Evolutionary conservation across 2,888 invertebrate genomes (phyloP), one percentile per base, ranked within the genome.

Genomic region (Pycnomerus fuliginosus): DNA sequence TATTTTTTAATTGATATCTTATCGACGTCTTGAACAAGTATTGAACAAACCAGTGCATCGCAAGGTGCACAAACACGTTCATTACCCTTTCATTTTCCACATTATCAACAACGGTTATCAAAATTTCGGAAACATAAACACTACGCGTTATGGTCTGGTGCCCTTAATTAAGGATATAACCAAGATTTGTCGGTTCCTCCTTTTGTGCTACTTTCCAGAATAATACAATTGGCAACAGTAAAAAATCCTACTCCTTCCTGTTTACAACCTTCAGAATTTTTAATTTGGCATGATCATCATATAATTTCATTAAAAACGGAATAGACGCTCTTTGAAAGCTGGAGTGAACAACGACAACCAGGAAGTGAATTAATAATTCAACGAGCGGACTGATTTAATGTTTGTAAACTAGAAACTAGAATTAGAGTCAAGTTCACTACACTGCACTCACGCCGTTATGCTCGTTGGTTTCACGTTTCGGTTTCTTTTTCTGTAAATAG

Each of bases 401-500:
- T 52, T 50, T 45, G 44, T 55, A 48, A 53, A 56, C 50, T 54
- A 57, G 55, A 52, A 57, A 57, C 50, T 56, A 50, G 55, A 56
- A 58, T 51, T 53, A 49, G 54, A 55, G 56, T 55, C 56, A 55
- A 58, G 59, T 57, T 59, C 58, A 54, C 48, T 48, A 51, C 46
- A 38, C 41, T 33, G 43, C 41, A 45, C 45, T 49, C 45, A 42
- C 37, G 50, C 52, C 54, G 61, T 60, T 61, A 53, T 56, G 61
- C 54, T 58, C 24, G 47, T 16, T 54, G 54, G 50, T 56, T 58
- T 56, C 56, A 55, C 60, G 62, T 54, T 57, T 58, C 58, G 48
- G 50, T 60, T 61, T 60, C 60, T 60, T 56, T 59, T 58, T 58
- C 57, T 56, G 58, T 58, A 60, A 60, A 60, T 60, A 60, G 60